phyloP scores from a whole-genome alignment of 2,797 vertebrate genomes.

The Gymnoscopelus braueri region DNA sequence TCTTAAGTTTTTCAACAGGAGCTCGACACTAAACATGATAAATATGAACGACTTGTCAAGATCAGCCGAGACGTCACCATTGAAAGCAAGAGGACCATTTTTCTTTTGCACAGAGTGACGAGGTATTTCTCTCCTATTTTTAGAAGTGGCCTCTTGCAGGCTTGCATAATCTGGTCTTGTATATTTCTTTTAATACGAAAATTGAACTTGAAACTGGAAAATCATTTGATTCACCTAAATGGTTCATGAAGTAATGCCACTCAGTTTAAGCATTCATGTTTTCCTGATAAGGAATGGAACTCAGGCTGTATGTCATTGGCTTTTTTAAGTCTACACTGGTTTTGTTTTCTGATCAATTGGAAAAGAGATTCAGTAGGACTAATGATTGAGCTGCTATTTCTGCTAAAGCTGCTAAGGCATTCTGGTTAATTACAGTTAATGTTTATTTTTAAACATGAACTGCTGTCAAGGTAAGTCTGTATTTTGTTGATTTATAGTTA shows the following conservation, averaged over 20 bases:
- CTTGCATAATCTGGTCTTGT: not conserved
- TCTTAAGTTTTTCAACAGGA: conserved; percentile 92
- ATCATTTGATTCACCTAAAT: no score
- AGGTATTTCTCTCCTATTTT: conserved; percentile 77
- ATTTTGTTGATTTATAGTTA: not conserved
- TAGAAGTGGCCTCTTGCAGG: not conserved
- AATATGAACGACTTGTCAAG: conserved; percentile 94
- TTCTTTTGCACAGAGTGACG: conserved; percentile 93
- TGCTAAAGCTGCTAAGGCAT: no score
- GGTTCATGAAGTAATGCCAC: not conserved
- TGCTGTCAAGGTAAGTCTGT: no score
- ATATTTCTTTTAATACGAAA: no score
- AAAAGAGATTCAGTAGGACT: not conserved
- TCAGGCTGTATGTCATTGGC: not conserved
- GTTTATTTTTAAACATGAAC: no score
- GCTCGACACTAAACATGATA: conserved; percentile 94
- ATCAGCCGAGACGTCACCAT: conserved; percentile 96
- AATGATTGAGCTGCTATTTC: not conserved
- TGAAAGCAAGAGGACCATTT: conserved; percentile 97
- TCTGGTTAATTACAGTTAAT: no score
- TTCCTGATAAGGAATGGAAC: not conserved
- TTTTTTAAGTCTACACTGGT: not conserved
- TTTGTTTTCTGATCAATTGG: not conserved
- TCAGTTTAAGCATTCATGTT: not conserved
- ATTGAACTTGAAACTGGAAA: no score